phyloP scores from a whole-genome alignment of 2,888 invertebrate species.

The Oxystoma pomonae region DNA sequence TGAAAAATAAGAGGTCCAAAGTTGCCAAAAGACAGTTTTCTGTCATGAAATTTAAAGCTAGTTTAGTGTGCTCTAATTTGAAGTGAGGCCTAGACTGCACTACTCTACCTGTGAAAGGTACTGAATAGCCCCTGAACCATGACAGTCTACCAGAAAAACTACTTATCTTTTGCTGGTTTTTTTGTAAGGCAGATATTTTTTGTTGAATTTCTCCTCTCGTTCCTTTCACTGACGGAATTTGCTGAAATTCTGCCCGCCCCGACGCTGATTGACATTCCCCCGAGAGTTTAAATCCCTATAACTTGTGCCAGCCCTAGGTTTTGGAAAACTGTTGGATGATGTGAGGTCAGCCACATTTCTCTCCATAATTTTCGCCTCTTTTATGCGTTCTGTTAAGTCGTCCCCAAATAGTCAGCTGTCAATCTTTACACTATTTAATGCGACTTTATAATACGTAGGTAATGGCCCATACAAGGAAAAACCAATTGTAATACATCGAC shows the following conservation, averaged over 20 bases:
- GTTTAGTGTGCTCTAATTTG: conserved; percentile 29
- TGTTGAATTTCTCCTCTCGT: conserved; percentile 1
- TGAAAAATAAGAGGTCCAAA: conserved; percentile 23
- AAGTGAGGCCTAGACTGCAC: conserved; percentile 22
- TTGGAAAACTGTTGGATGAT: not conserved
- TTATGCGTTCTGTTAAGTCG: conserved; percentile 14
- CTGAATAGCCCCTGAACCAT: not conserved
- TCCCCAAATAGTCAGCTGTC: conserved; percentile 18
- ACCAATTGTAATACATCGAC: conserved; percentile 4
- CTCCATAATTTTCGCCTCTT: conserved; percentile 15
- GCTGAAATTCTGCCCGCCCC: not conserved
- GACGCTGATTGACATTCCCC: not conserved
- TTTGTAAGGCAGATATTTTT: conserved; percentile 3
- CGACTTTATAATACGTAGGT: not conserved
- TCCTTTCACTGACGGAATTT: not conserved
- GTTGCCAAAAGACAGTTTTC: conserved; percentile 18
- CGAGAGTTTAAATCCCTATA: conserved; percentile 9
- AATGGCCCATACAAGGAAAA: not conserved
- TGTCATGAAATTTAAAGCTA: conserved; percentile 21
- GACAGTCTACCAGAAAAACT: conserved; percentile 6
- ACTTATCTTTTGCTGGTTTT: conserved; percentile 7
- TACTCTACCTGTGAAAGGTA: not conserved
- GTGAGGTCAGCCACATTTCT: conserved; percentile 4
- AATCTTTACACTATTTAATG: conserved; percentile 4
- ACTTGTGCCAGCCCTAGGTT: not conserved